Percentiles rank a stretch among this genome's conserved stretches.
Conservation (phyloP, 2,113 vertebrate species). For the Tricholaema leucomelas region DNA sequence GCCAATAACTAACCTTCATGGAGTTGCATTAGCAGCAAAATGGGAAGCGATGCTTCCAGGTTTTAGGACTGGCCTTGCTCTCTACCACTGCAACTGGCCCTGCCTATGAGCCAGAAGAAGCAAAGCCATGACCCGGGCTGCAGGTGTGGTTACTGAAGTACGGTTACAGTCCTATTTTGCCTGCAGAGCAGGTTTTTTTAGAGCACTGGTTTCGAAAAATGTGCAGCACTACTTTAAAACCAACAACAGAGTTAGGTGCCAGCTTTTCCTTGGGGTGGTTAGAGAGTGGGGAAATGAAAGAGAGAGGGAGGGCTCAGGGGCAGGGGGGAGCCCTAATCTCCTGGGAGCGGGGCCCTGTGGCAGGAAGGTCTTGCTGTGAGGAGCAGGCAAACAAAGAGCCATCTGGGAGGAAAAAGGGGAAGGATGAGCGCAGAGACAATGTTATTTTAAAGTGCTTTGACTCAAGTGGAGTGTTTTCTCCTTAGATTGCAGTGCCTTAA, state of each 20-base stretch:
- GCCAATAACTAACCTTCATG: neutral
- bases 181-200: neutral
- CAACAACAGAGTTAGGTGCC: neutral
- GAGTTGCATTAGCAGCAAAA: neutral
- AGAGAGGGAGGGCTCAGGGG: neutral
- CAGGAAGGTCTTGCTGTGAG: constrained; percentile 47
- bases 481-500: constrained; percentile 27
- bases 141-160: neutral
- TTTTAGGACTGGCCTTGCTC: neutral
- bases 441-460: constrained; percentile 46
- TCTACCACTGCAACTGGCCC: rapidly evolving
- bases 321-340: neutral
- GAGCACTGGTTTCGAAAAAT: neutral
- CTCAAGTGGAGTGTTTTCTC: constrained; percentile 22
- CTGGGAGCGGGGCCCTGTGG: neutral
- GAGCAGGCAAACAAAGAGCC: constrained; percentile 51
- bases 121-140: neutral
- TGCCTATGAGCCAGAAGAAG: neutral
- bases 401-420: constrained; percentile 37
- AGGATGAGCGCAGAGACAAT: neutral
- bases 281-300: neutral
- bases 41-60: neutral
- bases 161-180: neutral
- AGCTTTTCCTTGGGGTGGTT: neutral
- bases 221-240: neutral